phyloP scores from a whole-genome alignment of 1,140 invertebrate species.

The Drepana arcuata region DNA sequence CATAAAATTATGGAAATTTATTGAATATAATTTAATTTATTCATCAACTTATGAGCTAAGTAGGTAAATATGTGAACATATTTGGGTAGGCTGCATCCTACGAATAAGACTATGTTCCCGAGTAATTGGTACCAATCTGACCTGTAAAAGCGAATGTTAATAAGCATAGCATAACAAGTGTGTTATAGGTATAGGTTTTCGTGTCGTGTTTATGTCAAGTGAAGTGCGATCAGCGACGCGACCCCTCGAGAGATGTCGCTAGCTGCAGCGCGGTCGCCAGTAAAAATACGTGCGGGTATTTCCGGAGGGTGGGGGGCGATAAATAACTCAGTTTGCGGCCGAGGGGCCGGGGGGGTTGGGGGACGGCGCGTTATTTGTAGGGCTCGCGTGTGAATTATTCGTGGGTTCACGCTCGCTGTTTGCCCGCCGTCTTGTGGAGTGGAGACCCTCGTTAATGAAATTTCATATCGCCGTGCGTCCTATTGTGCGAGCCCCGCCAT shows the following conservation, averaged over 20 bases:
- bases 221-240: no score
- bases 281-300: conserved; percentile 67
- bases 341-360: conserved; percentile 21
- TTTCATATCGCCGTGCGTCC: conserved; percentile 56
- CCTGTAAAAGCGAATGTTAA: no score
- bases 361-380: conserved; percentile 57
- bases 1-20: no score
- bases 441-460: conserved; percentile 62
- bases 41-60: no score
- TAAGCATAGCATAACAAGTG: no score
- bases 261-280: conserved; percentile 37
- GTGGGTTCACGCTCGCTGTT: conserved; percentile 64
- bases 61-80: no score
- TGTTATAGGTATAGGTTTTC: no score
- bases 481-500: conserved; percentile 28
- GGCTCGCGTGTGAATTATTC: conserved; percentile 70
- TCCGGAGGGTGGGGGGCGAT: conserved; percentile 40
- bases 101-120: no score
- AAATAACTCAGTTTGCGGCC: conserved; percentile 55
- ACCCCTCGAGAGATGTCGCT: conserved; percentile 25
- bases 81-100: no score
- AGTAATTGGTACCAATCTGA: no score
- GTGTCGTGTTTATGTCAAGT: no score
- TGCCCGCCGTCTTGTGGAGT: conserved; percentile 51
- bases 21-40: no score